Base-by-base conservation (phyloP, 2,113 vertebrate genomes). In the Pangasianodon hypophthalmus region DNA sequence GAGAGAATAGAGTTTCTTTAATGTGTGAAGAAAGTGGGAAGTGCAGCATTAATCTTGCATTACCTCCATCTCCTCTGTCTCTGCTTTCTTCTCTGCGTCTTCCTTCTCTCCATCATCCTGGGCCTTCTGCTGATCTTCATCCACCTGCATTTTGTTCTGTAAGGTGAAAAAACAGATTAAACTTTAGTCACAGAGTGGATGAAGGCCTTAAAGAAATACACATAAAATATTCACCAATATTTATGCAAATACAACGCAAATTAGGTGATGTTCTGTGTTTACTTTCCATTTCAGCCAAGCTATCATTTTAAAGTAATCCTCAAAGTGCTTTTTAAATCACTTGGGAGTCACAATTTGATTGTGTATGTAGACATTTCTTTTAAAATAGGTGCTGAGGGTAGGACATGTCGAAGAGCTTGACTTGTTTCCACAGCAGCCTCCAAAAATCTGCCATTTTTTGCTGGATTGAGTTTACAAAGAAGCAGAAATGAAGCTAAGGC, bases 41-140 rank as follows among this genome's bases (percentile, higher is more conserved):
- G 21, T 0, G 1, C 21, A 41, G 32, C 46, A 83, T 37, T 52
- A 2, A 46, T 84, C 21, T 16, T 13, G 16, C 24, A 71, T 93
- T 95, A 98, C 98, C 96, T 99, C 98, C 98, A 99, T 99, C 93
- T 99, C 98, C 91, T 99, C 98, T 41, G 96, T 95, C 80, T 98
- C 98, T 4, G 93, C 90, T 91, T 97, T 97, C 91, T 96, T 98
- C 91, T 99, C 98, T 79, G 96, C 95, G 7, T 95, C 94, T 46
- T 95, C 94, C 91, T 97, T 97, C 88, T 92, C 92, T n/a, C 93
- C 95, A 1, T 97, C 94, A 37, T 92, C 97, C 91, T 97, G 97
- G 88, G 82, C 41, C 87, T 97, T 97, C 16, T 95, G 94, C 41
- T 98, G 98, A 26, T 99, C 98, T 93, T 98, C 96, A 56, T 99